Evolutionary conservation across 30 jellyfish, hydroid and myxozoan species (phyloP).

Genomic region (Catostylus mosaicus): DNA sequence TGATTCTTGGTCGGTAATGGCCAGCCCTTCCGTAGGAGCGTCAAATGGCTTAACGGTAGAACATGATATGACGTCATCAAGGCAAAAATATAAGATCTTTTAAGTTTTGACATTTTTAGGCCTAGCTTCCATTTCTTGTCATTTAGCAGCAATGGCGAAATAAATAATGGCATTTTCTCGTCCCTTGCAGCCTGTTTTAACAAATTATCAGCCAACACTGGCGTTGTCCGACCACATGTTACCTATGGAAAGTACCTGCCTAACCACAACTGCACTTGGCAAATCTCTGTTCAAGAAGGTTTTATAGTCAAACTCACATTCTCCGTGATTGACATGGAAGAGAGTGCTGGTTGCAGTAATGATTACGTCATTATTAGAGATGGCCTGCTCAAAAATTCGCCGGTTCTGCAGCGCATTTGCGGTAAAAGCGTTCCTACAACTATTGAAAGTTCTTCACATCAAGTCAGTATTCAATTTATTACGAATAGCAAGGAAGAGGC

Average conservation of each 20-base stretch:
- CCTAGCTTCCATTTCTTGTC: too few species aligned
- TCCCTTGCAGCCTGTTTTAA: slow-evolving; percentile 4
- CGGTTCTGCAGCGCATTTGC: background rate
- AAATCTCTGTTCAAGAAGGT: background rate
- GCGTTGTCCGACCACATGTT: background rate
- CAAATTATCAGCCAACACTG: background rate
- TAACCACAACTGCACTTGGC: slow-evolving; percentile 18
- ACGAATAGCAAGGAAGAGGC: slow-evolving; percentile 6
- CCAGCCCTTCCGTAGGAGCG: too few species aligned
- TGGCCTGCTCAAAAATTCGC: background rate
- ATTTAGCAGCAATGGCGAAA: too few species aligned
- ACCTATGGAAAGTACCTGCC: slow-evolving; percentile 15
- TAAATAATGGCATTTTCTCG: too few species aligned
- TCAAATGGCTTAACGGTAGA: too few species aligned
- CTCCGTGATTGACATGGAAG: background rate
- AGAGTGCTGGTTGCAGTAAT: slow-evolving; percentile 1
- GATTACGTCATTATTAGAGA: slow-evolving; percentile 1
- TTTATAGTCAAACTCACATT: background rate
- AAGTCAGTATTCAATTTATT: slow-evolving; percentile 6
- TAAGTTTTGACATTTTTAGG: too few species aligned
- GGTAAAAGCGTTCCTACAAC: background rate
- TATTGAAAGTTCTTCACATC: background rate
- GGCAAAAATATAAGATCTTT: too few species aligned
- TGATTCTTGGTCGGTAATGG: too few species aligned
- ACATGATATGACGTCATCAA: too few species aligned